A percentile compares a stretch with the other conserved stretches of the same genome.
phyloP scores from a whole-genome alignment of 2,888 invertebrate genomes.

The Agrotis segetum region DNA sequence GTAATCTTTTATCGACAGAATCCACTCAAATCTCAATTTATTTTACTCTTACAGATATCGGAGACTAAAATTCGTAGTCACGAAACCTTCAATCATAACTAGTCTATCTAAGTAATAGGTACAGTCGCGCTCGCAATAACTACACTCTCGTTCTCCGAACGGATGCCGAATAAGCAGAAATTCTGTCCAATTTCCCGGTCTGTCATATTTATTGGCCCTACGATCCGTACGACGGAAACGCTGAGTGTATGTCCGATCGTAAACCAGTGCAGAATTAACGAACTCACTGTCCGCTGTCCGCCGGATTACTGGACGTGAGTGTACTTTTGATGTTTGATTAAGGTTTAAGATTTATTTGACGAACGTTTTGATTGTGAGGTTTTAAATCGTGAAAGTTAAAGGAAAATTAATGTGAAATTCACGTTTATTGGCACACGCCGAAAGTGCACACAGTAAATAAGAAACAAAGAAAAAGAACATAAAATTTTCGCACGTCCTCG shows the following conservation, averaged over 20 bases:
- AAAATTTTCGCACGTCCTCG: no score
- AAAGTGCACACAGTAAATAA: no score
- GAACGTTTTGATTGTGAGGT: no score
- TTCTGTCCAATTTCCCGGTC: slow-evolving; percentile 84
- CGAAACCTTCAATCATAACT: slow-evolving; percentile 36
- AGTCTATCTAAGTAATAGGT: slow-evolving; percentile 47
- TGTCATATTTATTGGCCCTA: slow-evolving; percentile 86
- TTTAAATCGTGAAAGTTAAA: no score
- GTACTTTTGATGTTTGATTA: slow-evolving; percentile 38
- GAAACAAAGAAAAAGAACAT: no score
- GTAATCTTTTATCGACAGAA: neutral
- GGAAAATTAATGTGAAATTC: no score
- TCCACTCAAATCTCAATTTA: slow-evolving; percentile 16
- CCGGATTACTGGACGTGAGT: slow-evolving; percentile 39
- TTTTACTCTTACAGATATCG: slow-evolving; percentile 14
- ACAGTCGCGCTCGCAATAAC: slow-evolving; percentile 65
- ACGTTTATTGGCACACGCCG: no score
- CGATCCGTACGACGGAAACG: slow-evolving; percentile 70
- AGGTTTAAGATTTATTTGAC: slow-evolving; percentile 4
- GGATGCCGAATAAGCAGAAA: slow-evolving; percentile 80
- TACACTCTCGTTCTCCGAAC: slow-evolving; percentile 63
- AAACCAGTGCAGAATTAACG: slow-evolving; percentile 68
- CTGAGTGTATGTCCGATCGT: slow-evolving; percentile 70
- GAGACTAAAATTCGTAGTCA: slow-evolving; percentile 31
- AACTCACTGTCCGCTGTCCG: slow-evolving; percentile 55